These are phyloP conservation scores for Watsonalla binaria DNA, from an alignment of 2,888 invertebrate genomes.

Conservation along the genomic window DNA sequence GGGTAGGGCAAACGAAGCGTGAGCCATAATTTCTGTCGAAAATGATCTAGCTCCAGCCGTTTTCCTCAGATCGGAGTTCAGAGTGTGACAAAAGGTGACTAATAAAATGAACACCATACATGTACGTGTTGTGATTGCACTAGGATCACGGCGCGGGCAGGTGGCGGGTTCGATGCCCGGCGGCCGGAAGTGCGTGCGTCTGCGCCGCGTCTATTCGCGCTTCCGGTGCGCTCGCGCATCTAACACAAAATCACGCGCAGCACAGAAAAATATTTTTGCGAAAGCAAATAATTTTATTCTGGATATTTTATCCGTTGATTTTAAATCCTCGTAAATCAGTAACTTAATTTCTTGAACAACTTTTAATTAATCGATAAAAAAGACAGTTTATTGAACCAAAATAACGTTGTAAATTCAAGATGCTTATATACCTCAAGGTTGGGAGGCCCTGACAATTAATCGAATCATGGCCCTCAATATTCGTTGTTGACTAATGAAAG, in stretches of 20 bases:
- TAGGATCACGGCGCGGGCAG: constrained; percentile 44
- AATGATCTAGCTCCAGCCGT: neutral
- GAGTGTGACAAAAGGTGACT: neutral
- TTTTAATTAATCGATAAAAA: constrained; percentile 14
- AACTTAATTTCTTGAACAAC: no score
- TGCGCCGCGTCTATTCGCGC: constrained; percentile 73
- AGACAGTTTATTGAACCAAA: neutral
- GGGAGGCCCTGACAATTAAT: neutral
- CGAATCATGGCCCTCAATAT: constrained; percentile 11
- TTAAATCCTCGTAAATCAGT: neutral
- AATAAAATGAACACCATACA: constrained; percentile 1
- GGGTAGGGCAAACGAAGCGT: no score
- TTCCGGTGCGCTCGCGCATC: constrained; percentile 61
- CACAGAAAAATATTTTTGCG: constrained; percentile 25
- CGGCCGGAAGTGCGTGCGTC: constrained; percentile 73
- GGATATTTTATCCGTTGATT: neutral
- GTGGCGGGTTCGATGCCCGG: constrained; percentile 67
- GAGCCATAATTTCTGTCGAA: neutral
- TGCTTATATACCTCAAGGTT: neutral
- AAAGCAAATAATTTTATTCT: constrained; percentile 22
- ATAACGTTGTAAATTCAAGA: neutral
- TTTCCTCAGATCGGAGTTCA: neutral
- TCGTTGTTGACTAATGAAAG: neutral
- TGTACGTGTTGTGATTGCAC: constrained; percentile 18
- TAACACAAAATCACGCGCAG: constrained; percentile 40